Evolutionary conservation across 2,113 vertebrate genomes (phyloP), one percentile per base, ranked within the genome.

Genomic region (Microcebus ravelobensis): DNA sequence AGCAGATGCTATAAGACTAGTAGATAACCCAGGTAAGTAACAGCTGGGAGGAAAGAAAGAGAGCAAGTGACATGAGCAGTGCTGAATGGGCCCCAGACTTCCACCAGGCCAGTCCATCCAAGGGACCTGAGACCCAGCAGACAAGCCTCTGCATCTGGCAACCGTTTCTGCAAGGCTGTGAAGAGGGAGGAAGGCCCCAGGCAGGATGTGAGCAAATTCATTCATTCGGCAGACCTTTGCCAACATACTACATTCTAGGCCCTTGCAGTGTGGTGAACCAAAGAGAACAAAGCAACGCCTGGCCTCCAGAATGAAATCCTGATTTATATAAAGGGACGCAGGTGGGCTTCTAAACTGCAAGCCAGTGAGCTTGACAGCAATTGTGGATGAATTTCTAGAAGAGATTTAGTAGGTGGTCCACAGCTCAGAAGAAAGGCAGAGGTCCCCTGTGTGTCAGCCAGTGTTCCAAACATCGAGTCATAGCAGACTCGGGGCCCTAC

Each of bases 231-330:
- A 18, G 68, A 14, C 31, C 20, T 39, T 74, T 36, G 34, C 55
- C 31, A 7, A 12, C 18, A 1, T 1, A 3, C 6, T 14, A 8
- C 4, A 2, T 48, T 67, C 25, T 34, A 39, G 48, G 67, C 36
- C 27, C 73, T 36, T 23, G 80, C 5, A 4, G 1, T 20, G 12
- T 17, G 3, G 8, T 20, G 39, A 80, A 11, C n/a, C 8, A 6
- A 39, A 59, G 81, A 83, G 14, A 61, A 42, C 71, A 29, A 39
- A 74, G 36, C 29, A 39, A 7, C 13, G 1, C 14, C 18, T 65
- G 21, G 45, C 85, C 2, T 27, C 9, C 0, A 15, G 36, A 36
- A 65, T 42, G 23, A 61, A 79, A 67, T 45, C 48, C 83, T 85
- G 6, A 95, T 39, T 55, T 17, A 81, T 42, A 82, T 12, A 55